Evolutionary conservation across 2,888 invertebrate species (phyloP).

Genomic region (Frankliniella fusca): DNA sequence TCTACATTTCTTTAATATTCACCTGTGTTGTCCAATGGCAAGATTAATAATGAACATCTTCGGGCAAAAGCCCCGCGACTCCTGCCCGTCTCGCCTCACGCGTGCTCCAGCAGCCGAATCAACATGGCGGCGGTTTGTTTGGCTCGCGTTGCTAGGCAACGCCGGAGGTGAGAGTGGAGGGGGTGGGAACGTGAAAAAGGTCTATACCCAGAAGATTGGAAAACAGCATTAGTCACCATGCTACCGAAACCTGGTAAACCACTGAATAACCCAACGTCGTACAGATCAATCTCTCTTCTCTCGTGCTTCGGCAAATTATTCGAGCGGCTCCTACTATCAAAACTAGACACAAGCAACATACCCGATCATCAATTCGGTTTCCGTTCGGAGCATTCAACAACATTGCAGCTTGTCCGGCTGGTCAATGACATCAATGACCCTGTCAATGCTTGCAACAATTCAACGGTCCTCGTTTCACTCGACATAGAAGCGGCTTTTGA

Average conservation of each 20-base stretch:
- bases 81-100: not conserved
- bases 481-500: not conserved
- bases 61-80: not conserved
- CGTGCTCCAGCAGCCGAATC: not conserved
- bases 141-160: not conserved
- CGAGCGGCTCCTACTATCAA: no score
- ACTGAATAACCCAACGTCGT: not conserved
- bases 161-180: not conserved
- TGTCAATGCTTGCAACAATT: not conserved
- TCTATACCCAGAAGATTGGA: not conserved
- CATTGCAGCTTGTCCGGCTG: not conserved
- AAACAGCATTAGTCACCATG: not conserved
- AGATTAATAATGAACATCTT: not conserved
- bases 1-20: not conserved
- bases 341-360: no score
- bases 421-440: not conserved
- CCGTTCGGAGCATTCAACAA: not conserved
- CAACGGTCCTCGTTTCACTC: not conserved
- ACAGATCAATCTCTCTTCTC: not conserved
- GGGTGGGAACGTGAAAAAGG: not conserved
- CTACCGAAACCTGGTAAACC: not conserved
- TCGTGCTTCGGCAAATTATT: not conserved
- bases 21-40: not conserved
- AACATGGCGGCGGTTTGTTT: constrained; percentile 1
- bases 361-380: no score